phyloP scores from a whole-genome alignment of 2,113 vertebrate genomes.

The Antechinus flavipes region DNA sequence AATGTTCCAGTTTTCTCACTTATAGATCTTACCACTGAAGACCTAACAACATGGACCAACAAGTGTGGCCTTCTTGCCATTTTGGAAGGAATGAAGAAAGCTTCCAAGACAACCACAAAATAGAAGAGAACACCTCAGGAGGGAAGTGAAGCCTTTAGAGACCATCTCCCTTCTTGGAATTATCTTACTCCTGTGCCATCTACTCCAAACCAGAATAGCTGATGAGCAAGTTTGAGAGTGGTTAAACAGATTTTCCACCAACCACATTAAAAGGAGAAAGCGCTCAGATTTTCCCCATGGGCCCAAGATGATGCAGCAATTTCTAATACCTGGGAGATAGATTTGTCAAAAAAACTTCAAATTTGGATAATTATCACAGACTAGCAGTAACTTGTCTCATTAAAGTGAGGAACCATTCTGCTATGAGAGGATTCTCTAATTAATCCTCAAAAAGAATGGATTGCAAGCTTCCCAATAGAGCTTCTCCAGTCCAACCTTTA shows the following conservation, averaged over 20 bases:
- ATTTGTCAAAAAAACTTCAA: slow-evolving; percentile 58
- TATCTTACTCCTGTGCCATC: slow-evolving; percentile 23
- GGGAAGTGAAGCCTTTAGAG: neutral
- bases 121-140: neutral
- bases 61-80: neutral
- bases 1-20: slow-evolving; percentile 33
- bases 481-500: slow-evolving; percentile 45
- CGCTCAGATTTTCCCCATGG: slow-evolving; percentile 72
- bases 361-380: slow-evolving; percentile 40
- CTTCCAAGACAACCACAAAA: neutral
- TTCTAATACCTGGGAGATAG: slow-evolving; percentile 62
- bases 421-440: slow-evolving; percentile 17
- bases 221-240: slow-evolving; percentile 35
- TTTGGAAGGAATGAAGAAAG: neutral
- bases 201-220: neutral
- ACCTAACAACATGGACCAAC: neutral
- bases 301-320: slow-evolving; percentile 69
- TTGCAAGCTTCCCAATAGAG: slow-evolving; percentile 4
- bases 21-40: neutral
- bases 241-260: slow-evolving; percentile 55
- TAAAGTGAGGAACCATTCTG: slow-evolving; percentile 48
- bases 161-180: slow-evolving; percentile 45
- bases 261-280: slow-evolving; percentile 64
- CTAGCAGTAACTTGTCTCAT: slow-evolving; percentile 17
- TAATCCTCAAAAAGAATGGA: neutral